Evolutionary conservation across 2,113 vertebrate species (phyloP), one percentile per base, ranked within the genome.

Genomic region (Tylochromis polylepis): DNA sequence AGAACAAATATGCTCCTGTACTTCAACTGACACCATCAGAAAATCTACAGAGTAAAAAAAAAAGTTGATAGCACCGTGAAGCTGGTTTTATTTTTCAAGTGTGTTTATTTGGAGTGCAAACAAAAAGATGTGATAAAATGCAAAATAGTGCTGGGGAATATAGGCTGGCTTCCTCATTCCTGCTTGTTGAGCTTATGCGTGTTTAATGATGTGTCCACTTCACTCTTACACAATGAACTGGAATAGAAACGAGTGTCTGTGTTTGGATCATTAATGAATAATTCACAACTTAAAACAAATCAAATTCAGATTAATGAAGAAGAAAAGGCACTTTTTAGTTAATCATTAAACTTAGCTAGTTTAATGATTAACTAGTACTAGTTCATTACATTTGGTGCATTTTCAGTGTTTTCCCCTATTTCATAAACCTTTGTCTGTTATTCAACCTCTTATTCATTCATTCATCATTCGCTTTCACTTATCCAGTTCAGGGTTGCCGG

Each of bases 361-460:
- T n/a, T n/a, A n/a, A n/a, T n/a, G n/a, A n/a, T n/a, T n/a, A 20
- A 20, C 18, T n/a, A 53, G 8, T 18, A 53, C 1, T 7, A 46
- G 14, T 14, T 46, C 43, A 9, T 53, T 41, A 60, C 31, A 5
- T n/a, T 67, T 67, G 36, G 7, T 24, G 4, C 4, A 22, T 22
- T 67, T 3, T 38, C n/a, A 22, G 34, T 67, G 20, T 2, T 22
- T 0, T 41, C 11, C 20, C 20, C 1, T 0, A 67, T 24, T 0
- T 67, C 62, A 41, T 41, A 14, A 67, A 67, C 36, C 7, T 22
- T 67, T 67, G 6, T 62, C 20, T 15, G 0, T 1, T 67, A 67
- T 41, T 67, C 6, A 22, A 0, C 20, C 36, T 67, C 20, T 14
- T 9, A 22, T 38, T 1, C 20, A 38, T 36, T 12, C 41, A 31